Conservation (phyloP, 2,113 vertebrate species). For the Salvelinus sp. region DNA sequence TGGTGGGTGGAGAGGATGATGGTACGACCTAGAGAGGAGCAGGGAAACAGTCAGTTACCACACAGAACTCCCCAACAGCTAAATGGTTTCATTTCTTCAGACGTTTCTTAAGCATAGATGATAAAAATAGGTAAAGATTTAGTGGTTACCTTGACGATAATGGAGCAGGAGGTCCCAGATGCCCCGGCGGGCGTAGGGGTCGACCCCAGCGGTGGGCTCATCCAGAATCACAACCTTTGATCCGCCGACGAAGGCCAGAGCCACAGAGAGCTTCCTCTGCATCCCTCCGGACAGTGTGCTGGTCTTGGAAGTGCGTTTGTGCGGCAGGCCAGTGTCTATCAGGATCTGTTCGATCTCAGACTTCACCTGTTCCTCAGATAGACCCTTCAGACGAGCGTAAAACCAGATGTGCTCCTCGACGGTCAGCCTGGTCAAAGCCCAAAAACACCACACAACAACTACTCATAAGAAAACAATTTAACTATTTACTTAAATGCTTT, state of each 20-base stretch:
- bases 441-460: not conserved
- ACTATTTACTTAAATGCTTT: not conserved
- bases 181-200: constrained; percentile 93
- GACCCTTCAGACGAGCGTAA: constrained; percentile 92
- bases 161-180: constrained; percentile 98
- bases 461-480: not conserved
- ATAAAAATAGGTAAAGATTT: not conserved
- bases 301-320: constrained; percentile 85
- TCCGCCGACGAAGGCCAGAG: constrained; percentile 95
- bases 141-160: constrained; percentile 85
- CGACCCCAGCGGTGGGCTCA: constrained; percentile 94
- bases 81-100: not conserved
- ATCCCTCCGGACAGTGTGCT: constrained; percentile 84
- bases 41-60: not conserved
- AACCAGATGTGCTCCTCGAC: constrained; percentile 99
- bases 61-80: too few species aligned
- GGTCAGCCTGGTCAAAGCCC: constrained; percentile 80
- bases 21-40: constrained; percentile 81
- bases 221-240: constrained; percentile 99
- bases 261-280: constrained; percentile 97
- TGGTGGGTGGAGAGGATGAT: constrained; percentile 98
- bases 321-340: constrained; percentile 87
- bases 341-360: constrained; percentile 90
- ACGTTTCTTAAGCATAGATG: not conserved
- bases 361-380: constrained; percentile 84